Conservation (phyloP, 1,140 invertebrate genomes). For the Drosophila lacertosa region DNA sequence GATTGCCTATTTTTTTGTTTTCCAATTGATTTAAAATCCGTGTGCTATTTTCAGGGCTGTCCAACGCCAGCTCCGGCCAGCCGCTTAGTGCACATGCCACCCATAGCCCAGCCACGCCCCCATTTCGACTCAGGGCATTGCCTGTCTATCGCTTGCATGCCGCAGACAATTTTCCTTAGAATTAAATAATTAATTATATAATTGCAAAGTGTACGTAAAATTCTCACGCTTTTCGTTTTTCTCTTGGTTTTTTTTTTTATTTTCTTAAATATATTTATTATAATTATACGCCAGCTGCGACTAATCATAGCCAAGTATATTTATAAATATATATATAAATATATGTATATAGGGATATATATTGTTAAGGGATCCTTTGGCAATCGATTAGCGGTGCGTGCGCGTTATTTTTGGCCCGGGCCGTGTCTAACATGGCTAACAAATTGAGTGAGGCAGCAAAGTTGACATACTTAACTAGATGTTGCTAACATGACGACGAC, state of each 20-base stretch:
- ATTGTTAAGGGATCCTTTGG: constrained; percentile 13
- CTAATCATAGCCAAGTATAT: constrained; percentile 54
- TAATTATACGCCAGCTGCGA: constrained; percentile 59
- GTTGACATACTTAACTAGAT: constrained; percentile 61
- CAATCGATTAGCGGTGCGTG: constrained; percentile 67
- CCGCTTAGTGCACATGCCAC: background rate
- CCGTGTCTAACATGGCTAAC: constrained; percentile 38
- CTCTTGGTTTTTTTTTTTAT: background rate
- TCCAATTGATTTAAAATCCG: too few relatives aligned
- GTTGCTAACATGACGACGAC: constrained; percentile 42
- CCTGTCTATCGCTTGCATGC: constrained; percentile 42
- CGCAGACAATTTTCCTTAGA: constrained; percentile 59
- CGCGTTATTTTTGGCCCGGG: constrained; percentile 31
- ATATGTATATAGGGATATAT: background rate
- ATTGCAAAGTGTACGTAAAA: constrained; percentile 50
- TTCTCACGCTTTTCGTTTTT: constrained; percentile 43
- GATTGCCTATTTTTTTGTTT: too few relatives aligned
- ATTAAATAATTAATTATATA: constrained; percentile 68
- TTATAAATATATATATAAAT: background rate
- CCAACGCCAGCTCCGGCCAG: too few relatives aligned
- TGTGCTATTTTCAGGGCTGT: too few relatives aligned
- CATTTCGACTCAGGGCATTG: constrained; percentile 13
- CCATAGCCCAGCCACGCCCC: background rate
- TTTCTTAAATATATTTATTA: constrained; percentile 71
- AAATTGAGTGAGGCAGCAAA: constrained; percentile 57